Evolutionary conservation across 2,797 vertebrate species (phyloP).

Genomic region (Petrocephalus schoutedeni): DNA sequence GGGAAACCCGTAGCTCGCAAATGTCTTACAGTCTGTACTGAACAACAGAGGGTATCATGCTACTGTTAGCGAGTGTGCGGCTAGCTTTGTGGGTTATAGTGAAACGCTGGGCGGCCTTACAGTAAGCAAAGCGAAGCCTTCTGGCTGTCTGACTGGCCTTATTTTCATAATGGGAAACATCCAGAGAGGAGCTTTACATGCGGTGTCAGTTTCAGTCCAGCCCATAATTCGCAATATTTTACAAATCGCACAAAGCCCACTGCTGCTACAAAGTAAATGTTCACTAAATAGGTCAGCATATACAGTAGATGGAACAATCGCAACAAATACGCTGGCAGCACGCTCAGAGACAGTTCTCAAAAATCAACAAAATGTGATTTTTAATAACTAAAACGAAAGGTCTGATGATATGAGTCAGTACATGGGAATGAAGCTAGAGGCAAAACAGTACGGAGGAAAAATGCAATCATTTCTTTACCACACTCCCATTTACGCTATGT

Average conservation of each 20-base stretch:
- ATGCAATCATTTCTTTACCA: not conserved
- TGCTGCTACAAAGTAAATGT: not conserved
- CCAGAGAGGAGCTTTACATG: conserved; percentile 52
- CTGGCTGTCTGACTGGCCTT: conserved; percentile 43
- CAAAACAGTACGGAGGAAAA: not conserved
- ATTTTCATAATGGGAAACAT: conserved; percentile 45
- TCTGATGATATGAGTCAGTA: not conserved
- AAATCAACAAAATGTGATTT: not conserved
- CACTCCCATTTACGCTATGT: not conserved
- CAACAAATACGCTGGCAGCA: not conserved
- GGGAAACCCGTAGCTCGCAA: not conserved
- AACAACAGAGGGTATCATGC: not conserved
- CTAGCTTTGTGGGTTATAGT: conserved; percentile 13
- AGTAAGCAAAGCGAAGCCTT: not conserved
- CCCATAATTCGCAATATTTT: not conserved
- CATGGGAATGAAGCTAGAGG: not conserved
- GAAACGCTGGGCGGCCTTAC: not conserved
- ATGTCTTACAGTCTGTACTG: not conserved
- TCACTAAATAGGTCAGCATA: not conserved
- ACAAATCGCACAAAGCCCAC: not conserved
- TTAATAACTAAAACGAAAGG: not conserved
- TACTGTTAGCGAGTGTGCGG: not conserved
- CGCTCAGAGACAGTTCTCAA: not conserved
- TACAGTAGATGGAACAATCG: not conserved
- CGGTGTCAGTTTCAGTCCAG: conserved; percentile 20